Base-by-base conservation (phyloP, 2,888 invertebrate species). In the Ganaspis brasiliensis region DNA sequence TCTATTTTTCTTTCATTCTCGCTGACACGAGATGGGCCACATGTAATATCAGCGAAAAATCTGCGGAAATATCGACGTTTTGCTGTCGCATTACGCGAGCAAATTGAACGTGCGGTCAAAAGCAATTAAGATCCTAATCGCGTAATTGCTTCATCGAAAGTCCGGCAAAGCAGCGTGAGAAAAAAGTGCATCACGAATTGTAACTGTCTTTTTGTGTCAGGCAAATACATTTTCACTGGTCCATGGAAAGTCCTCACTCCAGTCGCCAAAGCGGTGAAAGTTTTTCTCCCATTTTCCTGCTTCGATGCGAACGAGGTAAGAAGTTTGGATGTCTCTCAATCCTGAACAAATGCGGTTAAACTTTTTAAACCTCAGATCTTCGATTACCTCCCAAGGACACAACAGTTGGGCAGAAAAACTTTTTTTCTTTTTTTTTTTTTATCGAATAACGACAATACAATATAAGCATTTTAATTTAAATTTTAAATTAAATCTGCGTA, bases 321-420 rank as follows among this genome's bases (percentile, higher is more conserved):
- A 83, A 83, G 82, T 84, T 82, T 81, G 81, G 67, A 67, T 24
- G 67, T 45, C 52, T 61, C 67, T 21, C 76, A 73, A 45, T 57
- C 10, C 40, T 74, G 73, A 24, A 45, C 56, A 57, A 76, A 76
- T 40, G 79, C 52, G 59, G 57, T 78, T 72, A 57, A 63, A 76
- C 75, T 75, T 75, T 72, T 55, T 37, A 59, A 75, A 75, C 45
- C 67, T n/a, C 24, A 40, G 24, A 67, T 67, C 21, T 67, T 67
- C 67, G 45, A 67, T 45, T 67, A 40, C 67, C 24, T 67, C 9
- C 45, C 67, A 67, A 67, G 24, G 45, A 67, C 45, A 45, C 24
- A 14, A 45, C n/a, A 63, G 61, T 40, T 63, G 12, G 21, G 21
- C 24, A 9, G 10, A 12, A 24, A 4, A 67, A 45, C 52, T 45